Conservation (phyloP, 2,888 invertebrate species). For the Deilephila elpenor region DNA sequence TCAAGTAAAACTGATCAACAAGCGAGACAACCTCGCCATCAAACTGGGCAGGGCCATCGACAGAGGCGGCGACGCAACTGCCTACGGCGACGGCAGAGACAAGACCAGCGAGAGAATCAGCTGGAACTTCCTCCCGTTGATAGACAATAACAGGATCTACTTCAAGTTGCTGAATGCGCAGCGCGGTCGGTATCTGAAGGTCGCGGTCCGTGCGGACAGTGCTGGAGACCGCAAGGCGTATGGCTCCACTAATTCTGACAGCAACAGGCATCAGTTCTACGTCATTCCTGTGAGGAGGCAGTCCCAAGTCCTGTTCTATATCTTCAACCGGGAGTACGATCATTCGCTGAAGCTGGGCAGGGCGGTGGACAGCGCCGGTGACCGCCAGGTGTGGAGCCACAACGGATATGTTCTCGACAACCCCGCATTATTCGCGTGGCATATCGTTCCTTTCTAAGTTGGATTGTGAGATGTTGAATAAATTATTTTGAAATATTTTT, state of each 20-base stretch:
- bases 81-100: constrained; percentile 33
- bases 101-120: constrained; percentile 29
- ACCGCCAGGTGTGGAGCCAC: constrained; percentile 22
- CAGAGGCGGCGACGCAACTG: constrained; percentile 27
- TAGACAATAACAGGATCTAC: constrained; percentile 35
- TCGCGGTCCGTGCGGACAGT: not conserved
- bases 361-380: constrained; percentile 8
- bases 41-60: constrained; percentile 22
- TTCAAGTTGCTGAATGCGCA: constrained; percentile 32
- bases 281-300: constrained; percentile 30
- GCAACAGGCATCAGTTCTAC: constrained; percentile 31
- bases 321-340: constrained; percentile 30
- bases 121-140: constrained; percentile 36
- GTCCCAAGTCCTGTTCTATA: constrained; percentile 27
- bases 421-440: constrained; percentile 11
- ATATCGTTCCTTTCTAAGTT: not conserved
- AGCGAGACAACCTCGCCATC: constrained; percentile 30
- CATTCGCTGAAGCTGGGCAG: constrained; percentile 27
- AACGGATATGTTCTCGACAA: constrained; percentile 5
- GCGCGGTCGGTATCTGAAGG: constrained; percentile 24
- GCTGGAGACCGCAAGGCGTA: constrained; percentile 18
- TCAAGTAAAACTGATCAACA: constrained; percentile 28
- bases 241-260: not conserved
- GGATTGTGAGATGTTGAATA: not conserved
- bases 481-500: no score